Evolutionary conservation across 92 coral and sea anemone species (phyloP).

Genomic region (Phymanthus crucifer): DNA sequence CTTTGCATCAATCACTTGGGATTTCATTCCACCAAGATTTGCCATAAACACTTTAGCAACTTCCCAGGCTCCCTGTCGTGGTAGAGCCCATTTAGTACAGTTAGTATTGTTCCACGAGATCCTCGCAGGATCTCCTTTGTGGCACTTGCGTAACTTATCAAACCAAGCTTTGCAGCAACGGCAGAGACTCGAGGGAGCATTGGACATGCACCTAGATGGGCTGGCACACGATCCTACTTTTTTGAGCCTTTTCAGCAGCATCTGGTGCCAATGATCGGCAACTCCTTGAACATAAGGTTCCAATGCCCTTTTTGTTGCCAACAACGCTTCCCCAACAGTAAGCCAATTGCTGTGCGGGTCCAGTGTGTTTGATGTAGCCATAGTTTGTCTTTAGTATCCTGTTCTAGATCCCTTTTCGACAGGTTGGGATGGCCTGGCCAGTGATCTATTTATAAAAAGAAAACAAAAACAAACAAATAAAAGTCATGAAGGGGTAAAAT

Average conservation of each 20-base stretch:
- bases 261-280: not conserved
- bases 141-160: not conserved
- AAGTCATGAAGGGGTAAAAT: no score
- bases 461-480: no score
- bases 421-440: not conserved
- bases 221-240: not conserved
- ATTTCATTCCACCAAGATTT: not conserved
- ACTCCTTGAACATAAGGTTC: not conserved
- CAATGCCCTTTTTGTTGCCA: not conserved
- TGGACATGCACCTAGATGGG: not conserved
- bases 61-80: not conserved
- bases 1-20: not conserved
- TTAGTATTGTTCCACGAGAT: not conserved
- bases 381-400: not conserved
- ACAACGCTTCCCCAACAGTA: not conserved
- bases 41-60: slow-evolving; percentile 16
- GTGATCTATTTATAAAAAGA: not conserved
- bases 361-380: not conserved
- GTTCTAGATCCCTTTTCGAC: not conserved
- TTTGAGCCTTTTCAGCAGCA: not conserved
- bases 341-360: slow-evolving; percentile 9
- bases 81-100: not conserved
- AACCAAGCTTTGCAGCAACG: not conserved
- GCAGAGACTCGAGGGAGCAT: not conserved
- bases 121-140: not conserved